Conservation (phyloP, 2,797 vertebrate species). For the Girardinus metallicus region DNA sequence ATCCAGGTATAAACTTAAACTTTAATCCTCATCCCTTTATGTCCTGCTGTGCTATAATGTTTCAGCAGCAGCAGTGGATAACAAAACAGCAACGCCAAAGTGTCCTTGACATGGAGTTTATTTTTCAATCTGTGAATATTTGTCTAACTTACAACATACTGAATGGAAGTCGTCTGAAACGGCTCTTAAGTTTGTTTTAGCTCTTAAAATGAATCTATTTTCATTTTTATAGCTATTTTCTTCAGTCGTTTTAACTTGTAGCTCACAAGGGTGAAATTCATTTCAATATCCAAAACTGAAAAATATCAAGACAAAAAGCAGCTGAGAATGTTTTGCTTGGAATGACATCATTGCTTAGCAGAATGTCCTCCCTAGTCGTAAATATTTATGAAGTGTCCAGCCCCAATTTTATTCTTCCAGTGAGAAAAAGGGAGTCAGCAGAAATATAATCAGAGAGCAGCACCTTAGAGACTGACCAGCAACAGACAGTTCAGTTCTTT, state of each 20-base stretch:
- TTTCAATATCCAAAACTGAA: background rate
- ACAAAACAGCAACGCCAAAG: background rate
- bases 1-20: background rate
- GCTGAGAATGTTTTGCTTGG: background rate
- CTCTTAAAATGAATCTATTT: background rate
- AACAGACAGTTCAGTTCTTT: background rate
- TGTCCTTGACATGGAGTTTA: background rate
- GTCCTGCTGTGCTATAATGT: background rate
- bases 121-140: background rate
- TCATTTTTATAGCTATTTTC: background rate
- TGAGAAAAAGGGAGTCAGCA: background rate
- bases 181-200: background rate
- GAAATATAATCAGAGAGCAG: background rate
- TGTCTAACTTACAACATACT: background rate
- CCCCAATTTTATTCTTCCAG: background rate
- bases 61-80: constrained; percentile 1
- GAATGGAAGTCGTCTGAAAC: background rate
- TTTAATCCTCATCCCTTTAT: background rate
- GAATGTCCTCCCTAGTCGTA: background rate
- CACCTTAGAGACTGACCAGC: background rate
- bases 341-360: background rate
- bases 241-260: background rate
- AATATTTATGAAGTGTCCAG: background rate
- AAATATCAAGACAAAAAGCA: background rate
- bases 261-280: background rate